These are phyloP conservation scores for Lepidocolaptes lacrymiger DNA, from an alignment of 2,797 vertebrate species.

Conservation along the genomic window DNA sequence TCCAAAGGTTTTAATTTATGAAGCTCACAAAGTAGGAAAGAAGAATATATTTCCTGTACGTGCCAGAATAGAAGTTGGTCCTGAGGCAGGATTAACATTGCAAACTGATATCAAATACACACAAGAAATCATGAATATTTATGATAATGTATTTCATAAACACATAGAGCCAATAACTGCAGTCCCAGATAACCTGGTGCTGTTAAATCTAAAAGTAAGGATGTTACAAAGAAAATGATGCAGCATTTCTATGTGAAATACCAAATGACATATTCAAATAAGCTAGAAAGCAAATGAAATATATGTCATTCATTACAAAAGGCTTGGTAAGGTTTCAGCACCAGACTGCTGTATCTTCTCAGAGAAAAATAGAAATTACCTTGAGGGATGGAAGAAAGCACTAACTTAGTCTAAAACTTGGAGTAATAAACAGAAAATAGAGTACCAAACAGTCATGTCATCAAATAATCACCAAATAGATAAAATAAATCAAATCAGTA, in stretches of 20 bases:
- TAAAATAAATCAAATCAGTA: neutral
- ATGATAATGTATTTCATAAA: slow-evolving; percentile 45
- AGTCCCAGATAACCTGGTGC: slow-evolving; percentile 2
- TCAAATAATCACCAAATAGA: neutral
- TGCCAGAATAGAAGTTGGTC: neutral
- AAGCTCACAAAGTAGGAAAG: neutral
- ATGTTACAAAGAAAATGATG: slow-evolving; percentile 12
- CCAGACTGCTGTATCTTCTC: neutral
- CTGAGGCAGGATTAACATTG: slow-evolving; percentile 31
- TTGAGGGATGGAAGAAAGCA: neutral
- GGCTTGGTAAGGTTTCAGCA: neutral
- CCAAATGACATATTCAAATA: slow-evolving; percentile 19
- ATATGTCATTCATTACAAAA: slow-evolving; percentile 1
- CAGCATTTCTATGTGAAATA: slow-evolving; percentile 8
- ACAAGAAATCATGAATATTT: slow-evolving; percentile 45
- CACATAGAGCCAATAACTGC: neutral
- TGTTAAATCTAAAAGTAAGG: neutral
- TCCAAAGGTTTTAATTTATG: slow-evolving; percentile 37
- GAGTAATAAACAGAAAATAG: neutral
- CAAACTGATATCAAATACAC: slow-evolving; percentile 1
- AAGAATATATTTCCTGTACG: slow-evolving; percentile 12
- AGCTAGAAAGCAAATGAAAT: slow-evolving; percentile 6
- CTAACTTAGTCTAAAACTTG: slow-evolving; percentile 5
- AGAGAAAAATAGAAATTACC: neutral
- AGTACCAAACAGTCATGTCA: neutral